Percentiles rank a stretch among this genome's conserved stretches.
phyloP scores from a whole-genome alignment of 2,113 vertebrate species.

The Diadophis punctatus region DNA sequence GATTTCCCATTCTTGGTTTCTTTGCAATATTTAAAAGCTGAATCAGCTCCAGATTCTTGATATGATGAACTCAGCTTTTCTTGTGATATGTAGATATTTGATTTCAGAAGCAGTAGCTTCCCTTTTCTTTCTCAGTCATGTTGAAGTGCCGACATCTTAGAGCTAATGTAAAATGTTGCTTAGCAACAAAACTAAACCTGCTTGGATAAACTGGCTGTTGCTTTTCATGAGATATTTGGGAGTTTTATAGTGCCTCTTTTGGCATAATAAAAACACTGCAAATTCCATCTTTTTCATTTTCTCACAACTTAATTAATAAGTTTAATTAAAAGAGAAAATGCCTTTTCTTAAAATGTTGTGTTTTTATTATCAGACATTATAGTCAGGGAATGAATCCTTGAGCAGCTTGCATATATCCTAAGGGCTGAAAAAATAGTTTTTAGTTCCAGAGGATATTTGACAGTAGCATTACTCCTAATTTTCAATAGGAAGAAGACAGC shows the following conservation, averaged over 20 bases:
- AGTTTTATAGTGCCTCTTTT: background rate
- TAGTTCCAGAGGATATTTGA: background rate
- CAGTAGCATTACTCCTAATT: background rate
- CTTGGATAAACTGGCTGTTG: constrained; percentile 25
- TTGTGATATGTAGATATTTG: constrained; percentile 3
- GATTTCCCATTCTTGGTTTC: background rate
- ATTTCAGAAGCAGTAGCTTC: background rate
- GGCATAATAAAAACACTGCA: constrained; percentile 2
- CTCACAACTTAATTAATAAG: constrained; percentile 10
- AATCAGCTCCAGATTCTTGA: background rate
- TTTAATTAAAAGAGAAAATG: background rate
- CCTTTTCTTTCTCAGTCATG: constrained; percentile 11
- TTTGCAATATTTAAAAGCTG: background rate
- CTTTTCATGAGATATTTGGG: constrained; percentile 9
- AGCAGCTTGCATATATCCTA: background rate
- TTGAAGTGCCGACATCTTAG: constrained; percentile 8
- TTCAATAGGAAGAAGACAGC: background rate
- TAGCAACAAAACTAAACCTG: constrained; percentile 28
- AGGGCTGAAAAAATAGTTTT: background rate
- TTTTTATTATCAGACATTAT: background rate
- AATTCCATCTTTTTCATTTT: constrained; percentile 13
- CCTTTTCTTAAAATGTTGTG: constrained; percentile 5
- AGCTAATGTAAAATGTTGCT: constrained; percentile 21
- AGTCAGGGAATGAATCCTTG: background rate
- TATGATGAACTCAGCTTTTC: background rate